Conservation (phyloP, 2,888 invertebrate species). For the Cephus nigrinus region DNA sequence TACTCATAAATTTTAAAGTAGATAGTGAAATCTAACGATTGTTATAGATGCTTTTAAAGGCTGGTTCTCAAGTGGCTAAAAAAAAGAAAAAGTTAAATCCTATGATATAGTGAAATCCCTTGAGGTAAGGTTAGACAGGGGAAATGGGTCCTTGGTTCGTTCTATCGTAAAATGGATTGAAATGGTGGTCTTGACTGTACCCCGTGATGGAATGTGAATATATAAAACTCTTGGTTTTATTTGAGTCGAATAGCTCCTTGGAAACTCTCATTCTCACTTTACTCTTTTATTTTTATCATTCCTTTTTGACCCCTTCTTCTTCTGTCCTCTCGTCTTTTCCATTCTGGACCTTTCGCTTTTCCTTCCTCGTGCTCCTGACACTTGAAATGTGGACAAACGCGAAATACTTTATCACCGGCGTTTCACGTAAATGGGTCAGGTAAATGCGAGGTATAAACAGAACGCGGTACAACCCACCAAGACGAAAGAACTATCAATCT, state of each 20-base stretch:
- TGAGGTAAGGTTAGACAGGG: neutral
- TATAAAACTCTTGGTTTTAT: neutral
- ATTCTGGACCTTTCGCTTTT: neutral
- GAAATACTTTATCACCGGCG: neutral
- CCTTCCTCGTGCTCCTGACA: neutral
- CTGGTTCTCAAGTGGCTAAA: no score
- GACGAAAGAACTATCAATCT: neutral
- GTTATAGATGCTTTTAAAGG: neutral
- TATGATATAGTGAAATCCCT: neutral
- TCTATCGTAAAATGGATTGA: neutral
- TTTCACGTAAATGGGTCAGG: neutral
- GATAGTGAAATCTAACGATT: neutral
- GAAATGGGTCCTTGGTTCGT: neutral
- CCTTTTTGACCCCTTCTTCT: neutral
- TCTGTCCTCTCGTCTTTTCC: neutral
- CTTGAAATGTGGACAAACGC: neutral
- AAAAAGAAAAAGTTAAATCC: no score
- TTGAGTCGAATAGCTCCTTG: neutral
- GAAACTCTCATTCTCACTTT: neutral
- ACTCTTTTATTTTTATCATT: neutral
- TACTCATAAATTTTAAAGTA: neutral
- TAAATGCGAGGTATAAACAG: neutral
- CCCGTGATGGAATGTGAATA: neutral
- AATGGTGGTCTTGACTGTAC: neutral
- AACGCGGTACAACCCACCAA: neutral